phyloP scores from a whole-genome alignment of 2,113 vertebrate species.

The Neodon shergylaensis region DNA sequence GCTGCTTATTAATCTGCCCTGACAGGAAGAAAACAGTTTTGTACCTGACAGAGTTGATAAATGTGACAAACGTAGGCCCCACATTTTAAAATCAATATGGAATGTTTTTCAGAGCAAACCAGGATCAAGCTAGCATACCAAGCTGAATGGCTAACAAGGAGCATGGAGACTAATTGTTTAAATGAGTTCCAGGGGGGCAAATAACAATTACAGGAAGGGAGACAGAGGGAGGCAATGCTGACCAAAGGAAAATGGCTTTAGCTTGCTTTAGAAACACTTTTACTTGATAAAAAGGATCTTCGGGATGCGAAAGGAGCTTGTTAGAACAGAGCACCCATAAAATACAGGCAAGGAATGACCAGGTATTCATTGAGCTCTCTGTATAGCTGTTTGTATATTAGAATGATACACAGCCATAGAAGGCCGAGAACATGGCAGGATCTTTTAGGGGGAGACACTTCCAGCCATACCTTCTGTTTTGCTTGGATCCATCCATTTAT shows the following conservation, averaged over 20 bases:
- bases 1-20: conserved; percentile 67
- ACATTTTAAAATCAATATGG: conserved; percentile 76
- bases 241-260: conserved; percentile 43
- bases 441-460: background rate
- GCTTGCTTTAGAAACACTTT: conserved; percentile 49
- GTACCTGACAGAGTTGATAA: conserved; percentile 74
- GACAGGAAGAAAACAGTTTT: conserved; percentile 73
- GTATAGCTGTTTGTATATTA: background rate
- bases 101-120: conserved; percentile 61
- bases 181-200: conserved; percentile 54
- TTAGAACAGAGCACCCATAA: background rate
- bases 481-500: background rate
- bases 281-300: conserved; percentile 32
- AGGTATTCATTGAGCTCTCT: background rate
- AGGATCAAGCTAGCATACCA: conserved; percentile 53
- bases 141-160: conserved; percentile 19
- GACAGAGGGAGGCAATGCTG: background rate
- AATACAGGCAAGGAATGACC: background rate
- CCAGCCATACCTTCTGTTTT: background rate
- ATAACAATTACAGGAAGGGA: conserved; percentile 31
- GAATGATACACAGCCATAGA: background rate
- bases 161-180: conserved; percentile 61
- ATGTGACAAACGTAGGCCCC: conserved; percentile 16
- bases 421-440: background rate
- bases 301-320: background rate